A percentile compares a stretch with the other conserved stretches of the same genome.
phyloP scores from a whole-genome alignment of 1,140 invertebrate species.

The Cydia amplana region DNA sequence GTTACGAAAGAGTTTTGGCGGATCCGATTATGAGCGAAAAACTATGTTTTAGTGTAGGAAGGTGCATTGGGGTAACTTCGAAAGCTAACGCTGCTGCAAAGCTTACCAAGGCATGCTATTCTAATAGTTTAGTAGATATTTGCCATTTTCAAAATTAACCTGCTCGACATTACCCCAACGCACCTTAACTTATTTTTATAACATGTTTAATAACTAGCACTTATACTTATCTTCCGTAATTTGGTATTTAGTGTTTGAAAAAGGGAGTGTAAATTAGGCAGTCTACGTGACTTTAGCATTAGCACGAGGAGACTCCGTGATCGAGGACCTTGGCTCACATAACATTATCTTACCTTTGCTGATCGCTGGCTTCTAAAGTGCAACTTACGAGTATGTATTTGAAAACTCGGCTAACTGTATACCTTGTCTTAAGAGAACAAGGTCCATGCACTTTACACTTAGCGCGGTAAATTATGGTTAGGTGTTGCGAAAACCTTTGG shows the following conservation, averaged over 20 bases:
- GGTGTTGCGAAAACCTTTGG: too few species aligned
- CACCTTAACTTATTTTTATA: neutral
- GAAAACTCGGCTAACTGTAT: too few species aligned
- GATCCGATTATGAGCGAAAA: neutral
- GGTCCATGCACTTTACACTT: too few species aligned
- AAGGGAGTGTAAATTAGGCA: neutral
- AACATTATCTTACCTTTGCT: conserved; percentile 28
- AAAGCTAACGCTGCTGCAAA: too few species aligned
- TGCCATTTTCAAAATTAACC: neutral
- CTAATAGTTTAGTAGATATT: neutral
- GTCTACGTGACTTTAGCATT: conserved; percentile 10
- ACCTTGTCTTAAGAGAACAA: too few species aligned
- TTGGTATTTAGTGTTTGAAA: neutral
- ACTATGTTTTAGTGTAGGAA: too few species aligned
- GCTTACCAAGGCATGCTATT: neutral
- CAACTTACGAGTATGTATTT: neutral
- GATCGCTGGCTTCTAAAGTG: neutral
- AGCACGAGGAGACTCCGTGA: conserved; percentile 9
- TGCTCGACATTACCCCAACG: neutral
- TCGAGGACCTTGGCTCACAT: conserved; percentile 32
- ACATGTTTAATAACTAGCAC: neutral
- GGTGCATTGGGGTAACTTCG: neutral
- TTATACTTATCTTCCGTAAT: neutral
- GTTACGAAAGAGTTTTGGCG: too few species aligned
- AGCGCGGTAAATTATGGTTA: too few species aligned